Evolutionary conservation across 2,797 vertebrate genomes (phyloP).

Genomic region (Octomys mimax): DNA sequence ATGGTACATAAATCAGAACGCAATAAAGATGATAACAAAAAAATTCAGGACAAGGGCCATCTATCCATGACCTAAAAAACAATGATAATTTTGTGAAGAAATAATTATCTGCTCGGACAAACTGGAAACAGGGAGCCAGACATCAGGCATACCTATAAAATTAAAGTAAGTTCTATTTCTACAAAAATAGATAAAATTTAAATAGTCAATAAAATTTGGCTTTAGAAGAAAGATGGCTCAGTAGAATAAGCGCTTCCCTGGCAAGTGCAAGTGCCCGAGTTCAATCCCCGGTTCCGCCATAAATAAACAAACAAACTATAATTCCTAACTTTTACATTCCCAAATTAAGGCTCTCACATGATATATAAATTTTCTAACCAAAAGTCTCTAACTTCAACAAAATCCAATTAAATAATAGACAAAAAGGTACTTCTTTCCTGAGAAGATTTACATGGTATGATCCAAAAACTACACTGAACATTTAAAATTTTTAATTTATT

Average conservation of each 20-base stretch:
- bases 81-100: conserved; percentile 41
- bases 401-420: conserved; percentile 14
- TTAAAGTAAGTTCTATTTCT: conserved; percentile 20
- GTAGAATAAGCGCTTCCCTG: too few species aligned
- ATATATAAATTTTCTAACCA: conserved; percentile 39
- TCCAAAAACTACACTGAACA: neutral
- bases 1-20: conserved; percentile 5
- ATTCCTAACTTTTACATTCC: conserved; percentile 31
- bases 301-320: neutral
- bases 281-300: too few species aligned
- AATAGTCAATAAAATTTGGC: conserved; percentile 22
- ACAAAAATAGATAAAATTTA: conserved; percentile 2
- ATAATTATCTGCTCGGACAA: conserved; percentile 16
- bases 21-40: conserved; percentile 42
- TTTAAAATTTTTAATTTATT: neutral
- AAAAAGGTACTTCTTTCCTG: conserved; percentile 5
- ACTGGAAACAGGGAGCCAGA: neutral
- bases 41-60: neutral
- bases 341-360: neutral
- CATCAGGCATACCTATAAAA: conserved; percentile 28
- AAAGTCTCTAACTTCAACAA: conserved; percentile 45
- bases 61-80: neutral
- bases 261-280: too few species aligned
- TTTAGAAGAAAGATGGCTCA: conserved; percentile 2
- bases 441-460: neutral